Conservation (phyloP, 2,888 invertebrate genomes). For the Phlogophora meticulosa region DNA sequence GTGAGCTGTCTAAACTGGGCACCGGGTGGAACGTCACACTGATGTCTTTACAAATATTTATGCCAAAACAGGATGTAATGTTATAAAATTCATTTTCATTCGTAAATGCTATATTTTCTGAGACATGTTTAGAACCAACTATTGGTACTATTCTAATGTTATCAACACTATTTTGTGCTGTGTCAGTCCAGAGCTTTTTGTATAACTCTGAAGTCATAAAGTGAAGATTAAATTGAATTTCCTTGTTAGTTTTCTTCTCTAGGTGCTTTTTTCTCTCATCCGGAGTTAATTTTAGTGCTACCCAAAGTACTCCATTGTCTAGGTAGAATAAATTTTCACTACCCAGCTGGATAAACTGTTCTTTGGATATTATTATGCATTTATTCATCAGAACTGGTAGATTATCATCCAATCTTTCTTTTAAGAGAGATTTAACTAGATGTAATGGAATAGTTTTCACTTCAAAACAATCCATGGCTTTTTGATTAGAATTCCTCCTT, state of each 20-base stretch:
- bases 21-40: slow-evolving; percentile 83
- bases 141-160: slow-evolving; percentile 83
- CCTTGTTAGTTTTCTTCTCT: slow-evolving; percentile 66
- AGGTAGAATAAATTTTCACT: slow-evolving; percentile 87
- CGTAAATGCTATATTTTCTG: slow-evolving; percentile 75
- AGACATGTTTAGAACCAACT: slow-evolving; percentile 77
- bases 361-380: slow-evolving; percentile 83
- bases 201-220: slow-evolving; percentile 83
- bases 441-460: slow-evolving; percentile 78
- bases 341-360: slow-evolving; percentile 83
- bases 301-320: slow-evolving; percentile 87
- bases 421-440: slow-evolving; percentile 72
- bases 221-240: slow-evolving; percentile 77
- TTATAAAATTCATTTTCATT: slow-evolving; percentile 84
- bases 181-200: slow-evolving; percentile 80
- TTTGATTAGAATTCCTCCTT: slow-evolving; percentile 58
- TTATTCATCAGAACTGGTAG: slow-evolving; percentile 79
- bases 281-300: slow-evolving; percentile 79
- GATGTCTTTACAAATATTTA: slow-evolving; percentile 70
- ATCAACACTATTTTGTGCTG: slow-evolving; percentile 68
- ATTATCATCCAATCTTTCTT: slow-evolving; percentile 76
- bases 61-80: slow-evolving; percentile 77
- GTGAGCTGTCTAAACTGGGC: slow-evolving; percentile 80
- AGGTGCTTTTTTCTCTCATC: slow-evolving; percentile 76
- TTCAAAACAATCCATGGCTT: slow-evolving; percentile 76